Percentiles rank a stretch among this genome's conserved stretches.
Evolutionary conservation across 2,888 invertebrate species (phyloP).

Genomic region (Selenia dentaria): DNA sequence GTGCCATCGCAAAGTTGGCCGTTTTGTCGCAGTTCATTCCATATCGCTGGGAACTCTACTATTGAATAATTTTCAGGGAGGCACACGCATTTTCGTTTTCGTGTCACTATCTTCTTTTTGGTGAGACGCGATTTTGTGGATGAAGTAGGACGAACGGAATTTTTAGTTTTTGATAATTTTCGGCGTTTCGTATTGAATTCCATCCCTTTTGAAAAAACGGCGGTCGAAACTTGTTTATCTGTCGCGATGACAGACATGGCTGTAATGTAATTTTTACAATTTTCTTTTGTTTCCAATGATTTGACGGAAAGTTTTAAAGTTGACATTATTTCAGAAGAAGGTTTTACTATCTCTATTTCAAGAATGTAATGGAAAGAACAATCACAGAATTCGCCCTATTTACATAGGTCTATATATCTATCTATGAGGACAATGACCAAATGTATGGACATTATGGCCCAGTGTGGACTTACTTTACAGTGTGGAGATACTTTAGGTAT

Average conservation of each 20-base stretch:
- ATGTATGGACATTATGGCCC: no score
- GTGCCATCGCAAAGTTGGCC: constrained; percentile 89
- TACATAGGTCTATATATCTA: no score
- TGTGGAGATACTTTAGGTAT: no score
- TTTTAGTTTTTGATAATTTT: constrained; percentile 83
- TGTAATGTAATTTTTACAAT: constrained; percentile 37
- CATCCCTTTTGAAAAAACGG: constrained; percentile 83
- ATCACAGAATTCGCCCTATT: no score
- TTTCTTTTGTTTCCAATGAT: constrained; percentile 56
- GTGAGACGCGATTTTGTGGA: constrained; percentile 70
- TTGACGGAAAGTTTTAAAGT: constrained; percentile 11
- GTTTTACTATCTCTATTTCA: not conserved
- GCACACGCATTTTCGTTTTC: constrained; percentile 85
- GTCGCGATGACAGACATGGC: constrained; percentile 72
- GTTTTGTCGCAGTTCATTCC: constrained; percentile 87
- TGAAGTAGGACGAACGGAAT: constrained; percentile 76
- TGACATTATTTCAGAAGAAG: constrained; percentile 1
- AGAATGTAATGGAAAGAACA: no score
- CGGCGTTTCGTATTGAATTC: constrained; percentile 83
- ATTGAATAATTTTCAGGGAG: constrained; percentile 84
- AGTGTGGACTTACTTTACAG: no score
- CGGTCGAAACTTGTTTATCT: constrained; percentile 80
- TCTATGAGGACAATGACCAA: no score
- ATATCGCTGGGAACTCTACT: constrained; percentile 87
- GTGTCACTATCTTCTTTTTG: constrained; percentile 73